phyloP scores from a whole-genome alignment of 2,113 vertebrate species.

The Aythya baeri region DNA sequence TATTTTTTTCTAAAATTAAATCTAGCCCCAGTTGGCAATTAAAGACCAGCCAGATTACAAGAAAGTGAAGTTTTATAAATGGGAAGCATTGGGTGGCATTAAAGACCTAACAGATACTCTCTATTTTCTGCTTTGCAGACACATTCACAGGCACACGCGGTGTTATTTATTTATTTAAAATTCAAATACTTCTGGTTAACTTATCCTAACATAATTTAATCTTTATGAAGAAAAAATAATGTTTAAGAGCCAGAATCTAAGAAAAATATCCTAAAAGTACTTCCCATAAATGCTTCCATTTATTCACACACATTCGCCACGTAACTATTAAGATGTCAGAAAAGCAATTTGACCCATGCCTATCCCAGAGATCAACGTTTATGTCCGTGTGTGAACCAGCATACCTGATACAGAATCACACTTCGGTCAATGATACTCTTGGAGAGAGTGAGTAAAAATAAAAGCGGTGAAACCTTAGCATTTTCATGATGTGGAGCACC shows the following conservation, averaged over 20 bases:
- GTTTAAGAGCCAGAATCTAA: not conserved
- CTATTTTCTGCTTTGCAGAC: slow-evolving; percentile 27
- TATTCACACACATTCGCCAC: not conserved
- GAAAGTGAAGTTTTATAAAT: not conserved
- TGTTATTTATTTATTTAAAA: slow-evolving; percentile 35
- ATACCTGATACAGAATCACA: not conserved
- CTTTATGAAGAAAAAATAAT: not conserved
- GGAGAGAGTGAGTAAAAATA: not conserved
- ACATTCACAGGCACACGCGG: not conserved
- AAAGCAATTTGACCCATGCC: not conserved
- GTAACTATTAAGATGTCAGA: not conserved
- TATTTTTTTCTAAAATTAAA: not conserved
- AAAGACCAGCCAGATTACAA: not conserved
- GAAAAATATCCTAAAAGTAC: not conserved
- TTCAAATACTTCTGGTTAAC: not conserved
- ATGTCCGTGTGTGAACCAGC: not conserved
- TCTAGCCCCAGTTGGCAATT: not conserved
- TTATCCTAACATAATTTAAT: not conserved
- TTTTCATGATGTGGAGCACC: not conserved
- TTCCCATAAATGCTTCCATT: not conserved
- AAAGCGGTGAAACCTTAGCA: not conserved
- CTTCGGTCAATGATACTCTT: not conserved
- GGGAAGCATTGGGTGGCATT: not conserved
- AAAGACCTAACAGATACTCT: not conserved
- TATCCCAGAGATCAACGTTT: not conserved